Evolutionary conservation across 1,140 invertebrate species (phyloP).

Genomic region (Sesamia nonagrioides): DNA sequence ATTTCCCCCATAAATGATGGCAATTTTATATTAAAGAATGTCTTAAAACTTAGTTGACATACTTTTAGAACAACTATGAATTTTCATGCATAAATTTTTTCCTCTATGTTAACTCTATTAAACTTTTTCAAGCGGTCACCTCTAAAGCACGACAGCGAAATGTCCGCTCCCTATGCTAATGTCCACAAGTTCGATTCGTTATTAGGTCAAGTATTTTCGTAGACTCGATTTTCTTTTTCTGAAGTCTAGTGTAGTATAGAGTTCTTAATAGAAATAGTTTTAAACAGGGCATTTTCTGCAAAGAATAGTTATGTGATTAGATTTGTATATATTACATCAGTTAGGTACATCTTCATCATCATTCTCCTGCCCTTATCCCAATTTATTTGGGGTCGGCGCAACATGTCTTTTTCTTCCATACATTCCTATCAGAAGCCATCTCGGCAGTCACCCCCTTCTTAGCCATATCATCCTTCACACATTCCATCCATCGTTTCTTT

Average conservation of each 20-base stretch:
- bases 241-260: background rate
- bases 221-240: background rate
- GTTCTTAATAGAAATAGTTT: background rate
- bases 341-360: too few species aligned
- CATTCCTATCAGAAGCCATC: too few species aligned
- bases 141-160: background rate
- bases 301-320: too few species aligned
- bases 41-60: background rate
- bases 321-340: too few species aligned
- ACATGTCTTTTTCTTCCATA: too few species aligned
- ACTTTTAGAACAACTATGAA: background rate
- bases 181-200: background rate
- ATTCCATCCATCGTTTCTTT: too few species aligned
- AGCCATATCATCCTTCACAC: too few species aligned
- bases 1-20: background rate
- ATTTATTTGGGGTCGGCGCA: too few species aligned
- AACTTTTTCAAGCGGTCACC: background rate
- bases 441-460: too few species aligned
- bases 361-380: too few species aligned
- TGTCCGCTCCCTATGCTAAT: conserved; percentile 30
- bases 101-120: background rate
- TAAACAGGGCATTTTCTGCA: too few species aligned
- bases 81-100: background rate
- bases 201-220: conserved; percentile 14
- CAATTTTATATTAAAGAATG: background rate